Base-by-base conservation (phyloP, 2,888 invertebrate species). In the Acrocyrtus sp. region DNA sequence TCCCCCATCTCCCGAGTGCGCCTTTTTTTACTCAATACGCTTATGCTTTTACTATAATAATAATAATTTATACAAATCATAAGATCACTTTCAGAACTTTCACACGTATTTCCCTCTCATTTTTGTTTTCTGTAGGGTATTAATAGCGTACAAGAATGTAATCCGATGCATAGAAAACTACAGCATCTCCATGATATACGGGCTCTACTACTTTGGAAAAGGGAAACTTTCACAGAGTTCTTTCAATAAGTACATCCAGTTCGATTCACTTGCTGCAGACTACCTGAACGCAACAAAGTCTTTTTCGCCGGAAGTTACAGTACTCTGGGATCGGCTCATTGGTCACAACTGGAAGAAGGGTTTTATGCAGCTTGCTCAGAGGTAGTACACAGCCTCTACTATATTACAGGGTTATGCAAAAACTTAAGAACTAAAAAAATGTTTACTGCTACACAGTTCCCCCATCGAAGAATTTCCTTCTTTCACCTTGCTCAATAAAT, bases 131-230 rank as follows among this genome's bases (percentile, higher is more conserved):
- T 62, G 1, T 67, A 84, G 85, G 73, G 80, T 83, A 26, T 81
- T 86, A 66, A 84, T 86, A 43, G 85, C 85, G 1, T 86, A 85
- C 82, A 85, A 85, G 81, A 85, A 85, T 80, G 83, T 86, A 51
- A 83, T 86, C 17, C 83, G 84, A 19, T 83, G 84, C 21, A 84
- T 85, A 72, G 86, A 86, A 76, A 84, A 86, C 78, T 82, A 85
- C 62, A 84, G 84, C 39, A 84, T 86, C 21, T 84, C 85, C 43
- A 83, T 85, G 74, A 84, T 85, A 19, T 84, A 85, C 62, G 86
- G 85, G 0, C 82, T 85, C 29, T 83, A 84, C 79, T 85, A 84
- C 80, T 85, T 83, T 78, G 84, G 84, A 27, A 82, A 82, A 29
- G 84, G 84, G 2, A 83, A 83, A 34, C 82, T 85, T 12, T 78